Evolutionary conservation across 2,888 invertebrate species (phyloP), one percentile per base, ranked within the genome.

Genomic region (Drosophila borborema): DNA sequence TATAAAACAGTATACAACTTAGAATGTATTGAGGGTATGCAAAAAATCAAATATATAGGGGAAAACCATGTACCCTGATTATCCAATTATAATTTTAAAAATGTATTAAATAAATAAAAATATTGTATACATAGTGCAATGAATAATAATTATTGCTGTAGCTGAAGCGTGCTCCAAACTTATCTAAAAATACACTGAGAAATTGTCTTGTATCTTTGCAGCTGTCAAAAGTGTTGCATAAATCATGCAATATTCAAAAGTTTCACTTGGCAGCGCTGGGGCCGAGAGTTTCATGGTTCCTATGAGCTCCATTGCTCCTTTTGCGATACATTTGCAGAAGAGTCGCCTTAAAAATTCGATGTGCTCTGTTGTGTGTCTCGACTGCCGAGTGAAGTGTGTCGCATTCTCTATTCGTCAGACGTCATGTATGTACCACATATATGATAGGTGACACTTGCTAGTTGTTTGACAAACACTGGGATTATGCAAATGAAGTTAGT

Each of bases 401-500:
- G 49, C 55, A 70, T 56, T 45, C 28, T 41, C 43, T 66, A 48
- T 63, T 55, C 58, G 34, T 68, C 77, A 73, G 60, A 64, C 55
- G 72, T 54, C 63, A 77, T 78, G 66, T 64, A 66, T 70, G 66
- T 65, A 6, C 28, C 6, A 28, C 6, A 28, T 28, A 60, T 70
- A 68, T 69, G 84, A 75, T 61, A 73, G 81, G 74, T 71, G 81
- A 78, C 81, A 81, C 74, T 81, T 81, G 72, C 66, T 73, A 31
- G 56, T 74, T 65, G 53, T 49, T 70, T 58, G 71, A 63, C 67
- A 67, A 74, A 82, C 82, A 82, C 68, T 68, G 64, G 73, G 86
- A 80, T 82, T 82, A 82, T 82, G 82, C 81, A 86, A 83, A 83
- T 86, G 72, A 78, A 77, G 74, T 68, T 77, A 63, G 68, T 58